Conservation (phyloP, 2,888 invertebrate species). For the Spialia ferax region DNA sequence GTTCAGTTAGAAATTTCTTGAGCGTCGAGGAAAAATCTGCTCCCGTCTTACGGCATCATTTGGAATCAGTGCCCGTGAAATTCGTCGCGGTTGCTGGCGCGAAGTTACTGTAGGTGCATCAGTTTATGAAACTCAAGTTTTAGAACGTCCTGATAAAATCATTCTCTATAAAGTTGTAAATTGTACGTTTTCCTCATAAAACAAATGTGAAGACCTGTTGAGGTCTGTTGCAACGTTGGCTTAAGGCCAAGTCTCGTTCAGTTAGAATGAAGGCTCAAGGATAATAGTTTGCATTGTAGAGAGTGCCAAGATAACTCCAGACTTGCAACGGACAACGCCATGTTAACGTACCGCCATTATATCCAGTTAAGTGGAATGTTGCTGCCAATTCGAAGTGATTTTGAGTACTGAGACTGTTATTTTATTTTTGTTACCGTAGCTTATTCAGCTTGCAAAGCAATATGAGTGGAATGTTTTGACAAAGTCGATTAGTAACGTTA, state of each 20-base stretch:
- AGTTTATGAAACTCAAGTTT: constrained; percentile 44
- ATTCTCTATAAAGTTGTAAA: constrained; percentile 9
- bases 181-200: constrained; percentile 41
- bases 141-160: constrained; percentile 26
- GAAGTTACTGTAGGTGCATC: constrained; percentile 53
- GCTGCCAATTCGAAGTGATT: constrained; percentile 35
- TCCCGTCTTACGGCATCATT: constrained; percentile 69
- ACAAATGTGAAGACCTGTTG: constrained; percentile 64
- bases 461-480: no score
- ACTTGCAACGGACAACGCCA: constrained; percentile 49
- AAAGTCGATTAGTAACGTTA: no score
- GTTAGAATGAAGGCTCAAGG: constrained; percentile 52
- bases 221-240: constrained; percentile 78
- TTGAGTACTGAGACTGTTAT: constrained; percentile 12
- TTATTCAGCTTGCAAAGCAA: constrained; percentile 9
- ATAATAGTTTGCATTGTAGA: constrained; percentile 12
- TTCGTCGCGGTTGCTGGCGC: constrained; percentile 69
- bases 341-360: constrained; percentile 37
- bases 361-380: constrained; percentile 42
- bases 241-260: constrained; percentile 68
- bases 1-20: constrained; percentile 73
- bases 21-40: constrained; percentile 68
- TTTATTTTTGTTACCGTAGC: constrained; percentile 5
- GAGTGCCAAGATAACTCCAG: constrained; percentile 47
- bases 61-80: constrained; percentile 77